Evolutionary conservation across 1,140 invertebrate genomes (phyloP).

Genomic region (Galleria mellonella): DNA sequence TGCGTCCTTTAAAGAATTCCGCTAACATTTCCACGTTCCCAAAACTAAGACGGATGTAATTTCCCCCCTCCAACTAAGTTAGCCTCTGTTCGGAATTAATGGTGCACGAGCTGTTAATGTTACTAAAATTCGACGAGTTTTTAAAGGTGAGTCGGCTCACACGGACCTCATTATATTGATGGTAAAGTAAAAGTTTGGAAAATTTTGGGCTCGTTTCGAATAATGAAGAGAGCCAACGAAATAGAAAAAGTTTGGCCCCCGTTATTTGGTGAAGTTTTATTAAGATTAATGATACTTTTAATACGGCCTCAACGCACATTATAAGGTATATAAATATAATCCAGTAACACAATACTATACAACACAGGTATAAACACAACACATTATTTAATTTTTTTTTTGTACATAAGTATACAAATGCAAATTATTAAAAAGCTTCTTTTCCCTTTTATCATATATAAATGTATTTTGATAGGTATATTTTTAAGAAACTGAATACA

Average conservation of each 20-base stretch:
- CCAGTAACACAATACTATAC: no score
- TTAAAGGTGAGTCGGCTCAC: constrained; percentile 8
- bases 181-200: constrained; percentile 15
- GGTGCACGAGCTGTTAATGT: constrained; percentile 25
- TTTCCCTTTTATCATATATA: no score
- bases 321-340: no score
- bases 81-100: constrained; percentile 31
- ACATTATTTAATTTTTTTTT: no score
- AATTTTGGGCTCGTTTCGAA: constrained; percentile 22
- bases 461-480: no score
- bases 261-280: constrained; percentile 3
- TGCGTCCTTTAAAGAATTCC: constrained; percentile 26
- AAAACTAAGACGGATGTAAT: constrained; percentile 40
- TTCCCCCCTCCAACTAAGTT: constrained; percentile 27
- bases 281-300: constrained; percentile 5
- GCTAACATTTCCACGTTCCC: constrained; percentile 25
- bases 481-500: no score
- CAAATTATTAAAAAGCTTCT: no score
- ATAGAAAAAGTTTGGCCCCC: constrained; percentile 20
- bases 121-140: constrained; percentile 21
- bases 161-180: constrained; percentile 11
- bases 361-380: no score
- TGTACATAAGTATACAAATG: no score
- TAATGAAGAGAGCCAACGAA: constrained; percentile 17
- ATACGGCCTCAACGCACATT: no score